Base-by-base conservation (phyloP, 2,888 invertebrate species). In the Aphidius colemani region DNA sequence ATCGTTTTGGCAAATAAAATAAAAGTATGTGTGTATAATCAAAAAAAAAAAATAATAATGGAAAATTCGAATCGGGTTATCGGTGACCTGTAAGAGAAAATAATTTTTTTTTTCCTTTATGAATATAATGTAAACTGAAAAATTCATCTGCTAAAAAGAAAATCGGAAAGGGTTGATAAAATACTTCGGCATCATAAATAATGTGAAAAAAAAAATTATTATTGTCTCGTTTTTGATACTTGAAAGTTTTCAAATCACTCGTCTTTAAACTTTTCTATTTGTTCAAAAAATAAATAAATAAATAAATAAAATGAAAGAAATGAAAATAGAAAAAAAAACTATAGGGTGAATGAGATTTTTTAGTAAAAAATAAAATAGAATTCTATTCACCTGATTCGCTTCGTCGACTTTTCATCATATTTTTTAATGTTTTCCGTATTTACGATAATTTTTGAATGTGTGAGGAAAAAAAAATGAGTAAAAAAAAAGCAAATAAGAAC, bases 11-110 rank as follows among this genome's bases (percentile, higher is more conserved):
- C 4, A 30, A 53, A 40, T 51, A 11, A 51, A 8, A 7, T 39
- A 58, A 49, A 48, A 49, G 40, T 10, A 9, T 30, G 43, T 53
- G 18, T 7, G 7, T 46, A 46, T 46, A 11, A 46, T 46, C 44
- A n/a, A 46, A 43, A 44, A 57, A 7, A 57, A 40, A 58, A 11
- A 11, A 9, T 11, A 41, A 46, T 39, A 39, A 56, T 13, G 51
- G 9, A 45, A 57, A 18, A 10, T 13, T 57, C 44, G 46, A 46
- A 11, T 6, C 41, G 41, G 39, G 44, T 57, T 11, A 57, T 57
- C 57, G 8, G 10, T 57, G 40, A 57, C 57, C 48, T 11, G 39
- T 57, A 46, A 57, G 57, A 39, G 48, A 57, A 57, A 8, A 11
- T 41, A n/a, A 57, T 30, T 30, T 30, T 30, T 30, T 30, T 30